These are phyloP conservation scores for Lepus timidus DNA, from an alignment of 2,113 vertebrate species.

Conservation along the genomic window DNA sequence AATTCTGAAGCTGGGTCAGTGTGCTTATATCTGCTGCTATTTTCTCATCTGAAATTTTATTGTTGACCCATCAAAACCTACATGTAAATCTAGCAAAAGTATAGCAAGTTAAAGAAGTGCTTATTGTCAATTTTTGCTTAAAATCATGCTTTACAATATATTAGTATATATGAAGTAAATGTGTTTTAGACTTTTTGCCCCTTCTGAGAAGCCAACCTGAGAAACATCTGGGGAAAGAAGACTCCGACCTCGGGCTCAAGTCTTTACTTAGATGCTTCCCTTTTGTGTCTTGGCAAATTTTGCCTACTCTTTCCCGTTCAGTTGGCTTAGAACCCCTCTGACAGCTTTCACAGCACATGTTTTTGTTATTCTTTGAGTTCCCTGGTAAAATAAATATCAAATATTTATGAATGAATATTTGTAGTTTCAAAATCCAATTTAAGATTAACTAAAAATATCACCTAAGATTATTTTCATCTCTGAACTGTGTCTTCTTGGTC, in stretches of 20 bases:
- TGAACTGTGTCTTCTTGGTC: neutral
- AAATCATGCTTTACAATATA: neutral
- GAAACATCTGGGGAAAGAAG: neutral
- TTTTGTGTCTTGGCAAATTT: neutral
- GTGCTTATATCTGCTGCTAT: neutral
- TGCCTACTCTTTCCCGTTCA: neutral
- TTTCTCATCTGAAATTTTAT: neutral
- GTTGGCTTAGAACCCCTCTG: neutral
- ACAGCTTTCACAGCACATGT: neutral
- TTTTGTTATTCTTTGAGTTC: neutral
- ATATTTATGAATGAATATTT: conserved; percentile 4
- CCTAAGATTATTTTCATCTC: conserved; percentile 12
- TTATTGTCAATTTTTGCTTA: neutral
- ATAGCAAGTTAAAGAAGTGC: neutral
- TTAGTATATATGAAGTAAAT: neutral
- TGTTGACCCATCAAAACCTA: conserved; percentile 7
- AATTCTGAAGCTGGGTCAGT: neutral
- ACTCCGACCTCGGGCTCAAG: neutral
- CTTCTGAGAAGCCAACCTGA: neutral
- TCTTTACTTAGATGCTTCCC: neutral
- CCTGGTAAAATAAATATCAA: neutral
- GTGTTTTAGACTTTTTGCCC: neutral
- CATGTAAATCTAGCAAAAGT: conserved; percentile 3
- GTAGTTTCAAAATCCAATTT: neutral
- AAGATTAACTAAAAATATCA: conserved; percentile 10